Conservation (phyloP, 2,888 invertebrate genomes). For the Perizoma affinitatum region DNA sequence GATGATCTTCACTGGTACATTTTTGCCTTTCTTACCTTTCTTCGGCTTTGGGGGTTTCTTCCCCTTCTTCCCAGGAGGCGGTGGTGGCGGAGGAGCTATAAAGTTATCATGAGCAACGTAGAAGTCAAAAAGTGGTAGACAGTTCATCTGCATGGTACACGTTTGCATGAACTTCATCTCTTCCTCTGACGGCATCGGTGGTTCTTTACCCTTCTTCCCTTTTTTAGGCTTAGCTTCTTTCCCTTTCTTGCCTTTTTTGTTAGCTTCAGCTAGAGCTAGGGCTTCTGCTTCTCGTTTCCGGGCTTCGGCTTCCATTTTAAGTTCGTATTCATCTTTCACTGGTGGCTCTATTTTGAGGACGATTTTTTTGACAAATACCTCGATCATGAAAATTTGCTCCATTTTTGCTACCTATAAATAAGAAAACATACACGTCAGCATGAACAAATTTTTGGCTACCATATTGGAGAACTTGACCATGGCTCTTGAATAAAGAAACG, state of each 20-base stretch:
- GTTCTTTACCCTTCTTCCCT: conserved; percentile 68
- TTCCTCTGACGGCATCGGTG: conserved; percentile 74
- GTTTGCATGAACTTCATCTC: conserved; percentile 78
- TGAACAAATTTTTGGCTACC: not conserved
- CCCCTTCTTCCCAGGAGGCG: conserved; percentile 59
- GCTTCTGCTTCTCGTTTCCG: conserved; percentile 62
- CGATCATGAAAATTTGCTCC: conserved; percentile 81
- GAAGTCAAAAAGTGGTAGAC: conserved; percentile 74
- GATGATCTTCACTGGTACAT: conserved; percentile 52
- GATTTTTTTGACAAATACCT: conserved; percentile 74
- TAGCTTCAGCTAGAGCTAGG: conserved; percentile 63
- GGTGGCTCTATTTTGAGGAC: conserved; percentile 73
- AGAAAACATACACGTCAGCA: not conserved
- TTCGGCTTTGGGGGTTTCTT: conserved; percentile 56
- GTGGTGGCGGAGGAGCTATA: conserved; percentile 70
- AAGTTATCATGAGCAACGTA: conserved; percentile 79
- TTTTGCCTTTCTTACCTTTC: conserved; percentile 60
- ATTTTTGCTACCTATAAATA: conserved; percentile 41
- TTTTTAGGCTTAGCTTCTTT: conserved; percentile 49
- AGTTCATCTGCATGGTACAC: conserved; percentile 75
- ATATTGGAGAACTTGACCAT: too few relatives aligned
- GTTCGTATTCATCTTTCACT: conserved; percentile 74
- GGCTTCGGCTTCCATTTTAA: conserved; percentile 67
- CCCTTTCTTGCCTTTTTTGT: conserved; percentile 54
- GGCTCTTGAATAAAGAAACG: too few relatives aligned